These are phyloP conservation scores for Pungitius pungitius DNA, from an alignment of 2,113 vertebrate species.

Conservation along the genomic window DNA sequence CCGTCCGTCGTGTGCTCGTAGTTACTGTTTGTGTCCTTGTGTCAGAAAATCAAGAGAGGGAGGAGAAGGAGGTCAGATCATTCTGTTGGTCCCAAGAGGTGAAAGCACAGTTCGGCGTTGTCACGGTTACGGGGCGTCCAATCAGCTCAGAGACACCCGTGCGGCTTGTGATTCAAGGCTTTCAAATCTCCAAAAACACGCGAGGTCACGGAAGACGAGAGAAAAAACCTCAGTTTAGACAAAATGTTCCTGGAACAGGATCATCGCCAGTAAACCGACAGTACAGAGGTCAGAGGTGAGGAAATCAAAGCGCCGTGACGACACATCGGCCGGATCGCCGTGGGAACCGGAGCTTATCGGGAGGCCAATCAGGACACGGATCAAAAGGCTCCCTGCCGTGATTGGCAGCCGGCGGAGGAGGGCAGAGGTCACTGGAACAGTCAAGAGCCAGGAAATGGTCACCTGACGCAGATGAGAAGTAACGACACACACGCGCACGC, in stretches of 20 bases:
- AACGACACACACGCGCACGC: constrained; percentile 25
- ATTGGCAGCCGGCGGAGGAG: constrained; percentile 5
- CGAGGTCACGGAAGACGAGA: no score
- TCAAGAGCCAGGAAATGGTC: constrained; percentile 28
- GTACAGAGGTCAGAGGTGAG: constrained; percentile 5
- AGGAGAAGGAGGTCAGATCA: background rate
- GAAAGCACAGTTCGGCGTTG: background rate
- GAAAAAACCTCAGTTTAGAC: constrained; percentile 6
- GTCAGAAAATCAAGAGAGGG: background rate
- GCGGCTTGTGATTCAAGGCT: background rate
- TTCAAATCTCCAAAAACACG: no score
- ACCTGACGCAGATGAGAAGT: constrained; percentile 39
- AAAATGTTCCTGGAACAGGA: background rate
- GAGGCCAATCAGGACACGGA: constrained; percentile 25
- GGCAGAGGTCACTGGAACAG: constrained; percentile 36
- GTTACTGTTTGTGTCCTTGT: constrained; percentile 52
- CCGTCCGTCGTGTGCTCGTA: background rate
- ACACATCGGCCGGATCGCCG: background rate
- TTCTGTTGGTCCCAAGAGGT: background rate
- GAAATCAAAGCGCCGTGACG: constrained; percentile 3
- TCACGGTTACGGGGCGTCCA: background rate
- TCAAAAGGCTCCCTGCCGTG: constrained; percentile 31
- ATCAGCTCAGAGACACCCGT: background rate
- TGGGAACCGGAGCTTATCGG: constrained; percentile 27
- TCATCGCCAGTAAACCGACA: background rate